Evolutionary conservation across 30 jellyfish, hydroid and myxozoan genomes (phyloP), one percentile per base, ranked within the genome.

Genomic region (Mastigias papua): DNA sequence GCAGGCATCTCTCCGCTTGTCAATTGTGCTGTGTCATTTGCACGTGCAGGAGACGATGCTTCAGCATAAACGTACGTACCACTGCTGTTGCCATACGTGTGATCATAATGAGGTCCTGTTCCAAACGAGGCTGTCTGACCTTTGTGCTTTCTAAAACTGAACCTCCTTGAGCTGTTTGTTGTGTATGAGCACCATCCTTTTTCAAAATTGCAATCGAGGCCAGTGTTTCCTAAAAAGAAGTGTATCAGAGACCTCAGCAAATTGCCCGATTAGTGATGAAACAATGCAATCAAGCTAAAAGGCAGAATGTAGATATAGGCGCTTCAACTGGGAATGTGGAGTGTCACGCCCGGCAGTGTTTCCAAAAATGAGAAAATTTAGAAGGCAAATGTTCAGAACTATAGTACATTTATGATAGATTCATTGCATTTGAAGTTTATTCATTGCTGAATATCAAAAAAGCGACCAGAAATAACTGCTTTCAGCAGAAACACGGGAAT

Each of bases 101-200:
- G 99, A 51, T 95, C 99, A 84, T 78, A 61, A 58, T 78, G 88
- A 33, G 99, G 99, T 1, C 99, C 99, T 13, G 99, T 95, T 20
- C 98, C 97, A 65, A 22, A 76, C 49, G 99, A 95, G 63, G 97
- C 95, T 19, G 99, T 89, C 23, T 65, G 30, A 29, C 99, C 99
- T 51, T 82, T 70, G 90, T 95, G 99, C 33, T 97, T 86, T 49
- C 51, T 27, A 93, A 97, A 95, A 42, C 69, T 69, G 91, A 95
- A 95, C 6, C 90, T 48, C 4, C 86, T 83, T 6, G 99, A 37
- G 34, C 86, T 64, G 88, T 95, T 95, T 8, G 91, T 75, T 34
- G 88, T 73, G 89, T 76, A 95, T 8, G 97, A 33, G 87, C 99
- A 95, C 80, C 91, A 84, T 17, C 92, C 91, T 51, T 21, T 60